Conservation (phyloP, 92 coral and sea anemone genomes). For the Zoanthus solanderi region DNA sequence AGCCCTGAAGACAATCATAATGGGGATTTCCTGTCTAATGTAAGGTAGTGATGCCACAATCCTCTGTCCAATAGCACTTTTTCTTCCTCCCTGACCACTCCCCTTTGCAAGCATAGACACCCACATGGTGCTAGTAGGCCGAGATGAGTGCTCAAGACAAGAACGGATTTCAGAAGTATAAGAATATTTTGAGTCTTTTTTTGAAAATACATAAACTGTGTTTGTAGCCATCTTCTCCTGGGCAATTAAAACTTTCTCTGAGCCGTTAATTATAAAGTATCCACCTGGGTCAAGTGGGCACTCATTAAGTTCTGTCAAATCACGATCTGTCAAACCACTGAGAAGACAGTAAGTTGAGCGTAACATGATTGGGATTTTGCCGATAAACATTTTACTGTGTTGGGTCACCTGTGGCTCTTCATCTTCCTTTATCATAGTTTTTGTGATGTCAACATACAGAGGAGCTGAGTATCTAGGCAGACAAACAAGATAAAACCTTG, state of each 20-base stretch:
- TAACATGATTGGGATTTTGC: slow-evolving; percentile 98
- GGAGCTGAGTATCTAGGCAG: slow-evolving; percentile 93
- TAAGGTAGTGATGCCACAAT: slow-evolving; percentile 96
- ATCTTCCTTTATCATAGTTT: slow-evolving; percentile 91
- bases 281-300: slow-evolving; percentile 99
- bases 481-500: not conserved
- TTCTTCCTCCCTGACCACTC: slow-evolving; percentile 90
- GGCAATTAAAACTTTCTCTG: slow-evolving; percentile 97
- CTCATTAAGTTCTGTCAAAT: slow-evolving; percentile 97
- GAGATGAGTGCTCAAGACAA: slow-evolving; percentile 94
- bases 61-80: slow-evolving; percentile 98
- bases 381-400: slow-evolving; percentile 98
- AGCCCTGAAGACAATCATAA: slow-evolving; percentile 99
- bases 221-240: slow-evolving; percentile 99
- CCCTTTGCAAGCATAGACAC: slow-evolving; percentile 98
- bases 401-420: slow-evolving; percentile 89
- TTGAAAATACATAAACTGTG: slow-evolving; percentile 96
- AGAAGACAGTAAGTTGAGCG: slow-evolving; percentile 97
- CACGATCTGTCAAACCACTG: slow-evolving; percentile 90
- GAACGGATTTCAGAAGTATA: slow-evolving; percentile 98
- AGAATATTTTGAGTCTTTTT: slow-evolving; percentile 96
- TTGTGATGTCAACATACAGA: slow-evolving; percentile 96
- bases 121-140: slow-evolving; percentile 99
- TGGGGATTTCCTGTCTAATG: slow-evolving; percentile 96
- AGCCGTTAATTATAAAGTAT: slow-evolving; percentile 96